Percentiles rank a stretch among this genome's conserved stretches.
phyloP scores from a whole-genome alignment of 2,888 invertebrate species.

The Pachycephus smyrnensis region DNA sequence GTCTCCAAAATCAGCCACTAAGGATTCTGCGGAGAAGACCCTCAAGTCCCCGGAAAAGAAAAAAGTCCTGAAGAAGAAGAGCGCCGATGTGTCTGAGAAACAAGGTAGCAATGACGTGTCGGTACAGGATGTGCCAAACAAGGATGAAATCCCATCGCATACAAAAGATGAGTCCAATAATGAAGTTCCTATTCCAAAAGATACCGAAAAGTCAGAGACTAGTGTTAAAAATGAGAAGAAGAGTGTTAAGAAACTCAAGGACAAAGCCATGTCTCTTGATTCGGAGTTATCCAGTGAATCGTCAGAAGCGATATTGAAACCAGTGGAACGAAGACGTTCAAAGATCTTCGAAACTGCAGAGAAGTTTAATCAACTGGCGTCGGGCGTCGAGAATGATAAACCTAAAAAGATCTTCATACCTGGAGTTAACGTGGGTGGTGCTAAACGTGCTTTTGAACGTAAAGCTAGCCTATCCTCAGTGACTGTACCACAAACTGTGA shows the following conservation, averaged over 20 bases:
- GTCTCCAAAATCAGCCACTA: constrained; percentile 35
- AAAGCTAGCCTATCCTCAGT: constrained; percentile 75
- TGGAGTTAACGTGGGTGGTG: constrained; percentile 85
- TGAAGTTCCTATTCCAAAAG: constrained; percentile 21
- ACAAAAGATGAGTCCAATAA: constrained; percentile 30
- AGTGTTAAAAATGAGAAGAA: constrained; percentile 28
- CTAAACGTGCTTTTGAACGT: constrained; percentile 87
- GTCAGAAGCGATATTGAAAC: constrained; percentile 61
- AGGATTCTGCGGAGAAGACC: constrained; percentile 36
- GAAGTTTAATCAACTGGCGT: constrained; percentile 72
- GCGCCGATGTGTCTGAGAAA: constrained; percentile 46
- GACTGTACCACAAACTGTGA: constrained; percentile 55
- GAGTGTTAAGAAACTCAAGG: constrained; percentile 43
- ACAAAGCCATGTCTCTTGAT: constrained; percentile 52
- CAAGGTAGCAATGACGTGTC: constrained; percentile 33
- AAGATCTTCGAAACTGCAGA: constrained; percentile 79
- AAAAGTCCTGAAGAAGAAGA: constrained; percentile 61
- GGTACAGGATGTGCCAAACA: constrained; percentile 31
- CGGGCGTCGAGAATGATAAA: constrained; percentile 68
- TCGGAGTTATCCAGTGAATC: constrained; percentile 42
- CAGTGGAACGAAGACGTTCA: constrained; percentile 74
- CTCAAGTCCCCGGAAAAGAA: constrained; percentile 52
- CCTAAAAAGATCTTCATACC: constrained; percentile 86
- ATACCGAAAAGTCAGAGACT: constrained; percentile 39
- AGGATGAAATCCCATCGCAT: constrained; percentile 22